Evolutionary conservation across 2,888 invertebrate species (phyloP).

Genomic region (Schizaphis graminum): DNA sequence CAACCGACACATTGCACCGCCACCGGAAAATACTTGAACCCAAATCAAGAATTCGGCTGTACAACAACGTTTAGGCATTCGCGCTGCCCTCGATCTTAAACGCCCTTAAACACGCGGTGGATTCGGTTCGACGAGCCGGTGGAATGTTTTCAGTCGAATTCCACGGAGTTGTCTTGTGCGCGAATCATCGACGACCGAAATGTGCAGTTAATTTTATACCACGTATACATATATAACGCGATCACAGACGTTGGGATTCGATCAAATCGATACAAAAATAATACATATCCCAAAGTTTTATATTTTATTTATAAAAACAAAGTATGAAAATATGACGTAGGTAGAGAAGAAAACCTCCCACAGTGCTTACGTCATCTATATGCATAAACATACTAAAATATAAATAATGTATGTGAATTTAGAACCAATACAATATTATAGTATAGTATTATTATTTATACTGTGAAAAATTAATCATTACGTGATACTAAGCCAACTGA

Average conservation of each 20-base stretch:
- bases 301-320: not conserved
- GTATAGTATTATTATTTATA: no score
- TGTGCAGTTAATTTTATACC: slow-evolving; percentile 25
- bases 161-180: not conserved
- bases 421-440: no score
- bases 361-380: no score
- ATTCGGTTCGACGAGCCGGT: not conserved
- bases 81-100: not conserved
- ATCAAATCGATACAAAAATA: not conserved
- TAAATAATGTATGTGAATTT: no score
- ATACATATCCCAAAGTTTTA: not conserved
- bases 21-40: slow-evolving; percentile 51
- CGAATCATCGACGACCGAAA: not conserved
- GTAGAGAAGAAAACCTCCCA: no score
- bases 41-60: slow-evolving; percentile 41
- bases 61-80: slow-evolving; percentile 50
- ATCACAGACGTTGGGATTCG: not conserved
- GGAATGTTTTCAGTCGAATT: slow-evolving; percentile 24
- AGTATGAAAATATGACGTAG: not conserved
- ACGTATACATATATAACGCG: not conserved
- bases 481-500: no score
- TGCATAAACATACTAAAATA: no score
- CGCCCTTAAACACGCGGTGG: not conserved
- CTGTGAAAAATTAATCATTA: no score
- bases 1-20: not conserved